Conservation (phyloP, 1,140 invertebrate genomes). For the Diachasmimorpha longicaudata region DNA sequence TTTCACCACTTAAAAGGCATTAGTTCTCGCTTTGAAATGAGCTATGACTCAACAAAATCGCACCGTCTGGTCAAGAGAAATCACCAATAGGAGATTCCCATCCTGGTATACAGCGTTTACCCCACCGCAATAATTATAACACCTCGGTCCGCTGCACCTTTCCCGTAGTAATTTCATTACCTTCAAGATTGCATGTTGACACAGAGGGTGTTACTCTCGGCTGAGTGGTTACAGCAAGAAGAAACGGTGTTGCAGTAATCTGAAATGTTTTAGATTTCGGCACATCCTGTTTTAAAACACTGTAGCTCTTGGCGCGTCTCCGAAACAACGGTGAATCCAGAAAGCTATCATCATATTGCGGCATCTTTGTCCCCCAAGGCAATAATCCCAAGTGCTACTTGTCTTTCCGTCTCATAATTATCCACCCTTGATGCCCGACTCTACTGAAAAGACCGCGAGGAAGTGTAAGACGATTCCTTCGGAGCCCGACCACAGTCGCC, state of each 20-base stretch:
- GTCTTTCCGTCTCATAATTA: background rate
- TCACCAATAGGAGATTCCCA: too few relatives aligned
- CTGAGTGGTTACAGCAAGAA: constrained; percentile 55
- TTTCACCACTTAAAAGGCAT: too few relatives aligned
- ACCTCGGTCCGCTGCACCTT: background rate
- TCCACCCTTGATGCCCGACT: background rate
- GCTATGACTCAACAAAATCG: too few relatives aligned
- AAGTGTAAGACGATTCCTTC: background rate
- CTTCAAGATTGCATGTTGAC: constrained; percentile 53
- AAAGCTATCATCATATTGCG: constrained; percentile 59
- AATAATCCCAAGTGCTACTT: background rate
- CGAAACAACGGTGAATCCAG: constrained; percentile 57
- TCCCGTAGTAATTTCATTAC: constrained; percentile 34
- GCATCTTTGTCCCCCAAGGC: constrained; percentile 44
- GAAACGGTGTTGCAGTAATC: constrained; percentile 52
- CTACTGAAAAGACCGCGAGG: background rate
- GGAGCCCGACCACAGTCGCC: constrained; percentile 11
- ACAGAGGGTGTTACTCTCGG: constrained; percentile 49
- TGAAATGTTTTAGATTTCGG: constrained; percentile 56
- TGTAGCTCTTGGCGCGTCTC: constrained; percentile 58
- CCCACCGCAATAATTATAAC: too few relatives aligned
- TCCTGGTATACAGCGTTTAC: background rate
- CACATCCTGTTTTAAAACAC: constrained; percentile 52
- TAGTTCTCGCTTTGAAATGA: too few relatives aligned
- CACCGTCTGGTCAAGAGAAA: too few relatives aligned